Evolutionary conservation across 1,140 invertebrate genomes (phyloP), one percentile per base, ranked within the genome.

Genomic region (Drosophila navojoa): DNA sequence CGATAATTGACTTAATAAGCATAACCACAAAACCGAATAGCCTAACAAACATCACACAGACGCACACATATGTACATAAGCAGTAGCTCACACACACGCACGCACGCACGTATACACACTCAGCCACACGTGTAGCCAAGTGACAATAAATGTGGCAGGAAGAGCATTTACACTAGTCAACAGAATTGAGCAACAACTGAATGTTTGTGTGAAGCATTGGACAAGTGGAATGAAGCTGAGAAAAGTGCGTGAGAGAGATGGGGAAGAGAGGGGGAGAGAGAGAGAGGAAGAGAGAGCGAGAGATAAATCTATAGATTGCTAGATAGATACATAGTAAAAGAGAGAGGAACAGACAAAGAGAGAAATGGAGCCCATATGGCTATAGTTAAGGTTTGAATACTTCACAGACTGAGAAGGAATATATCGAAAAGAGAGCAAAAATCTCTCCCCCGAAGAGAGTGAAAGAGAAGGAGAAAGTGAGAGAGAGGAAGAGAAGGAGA

Each of bases 1-100:
- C 84, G 79, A 86, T 86, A 86, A 86, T 86, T 86, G 82, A 87
- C 76, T 89, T 86, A 86, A 86, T 86, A 87, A 77, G 76, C 72
- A 89, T 82, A 89, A 86, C 82, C 76, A 82, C 84, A 89, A 82
- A 87, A 74, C 69, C 76, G 79, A 82, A 87, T 89, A 89, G 76
- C 63, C 55, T 53, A 62, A 64, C 44, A 74, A 69, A 68, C 49
- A 61, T 62, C 61, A 38, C 35, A 38, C 35, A 38, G 53, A 72
- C 61, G 64, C 49, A 71, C 45, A 62, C 29, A 22, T 22, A 22
- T 1, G 19, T 38, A 62, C 29, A 22, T 22, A 22, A 3, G 19
- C 19, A 22, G 3, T 22, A 22, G 19, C 19, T 62, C 61, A 38
- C 35, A 38, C 35, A 71, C 45, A 62, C 29, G 40, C 25, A 70